Base-by-base conservation (phyloP, 2,113 vertebrate genomes). In the Oncorhynchus mykiss region DNA sequence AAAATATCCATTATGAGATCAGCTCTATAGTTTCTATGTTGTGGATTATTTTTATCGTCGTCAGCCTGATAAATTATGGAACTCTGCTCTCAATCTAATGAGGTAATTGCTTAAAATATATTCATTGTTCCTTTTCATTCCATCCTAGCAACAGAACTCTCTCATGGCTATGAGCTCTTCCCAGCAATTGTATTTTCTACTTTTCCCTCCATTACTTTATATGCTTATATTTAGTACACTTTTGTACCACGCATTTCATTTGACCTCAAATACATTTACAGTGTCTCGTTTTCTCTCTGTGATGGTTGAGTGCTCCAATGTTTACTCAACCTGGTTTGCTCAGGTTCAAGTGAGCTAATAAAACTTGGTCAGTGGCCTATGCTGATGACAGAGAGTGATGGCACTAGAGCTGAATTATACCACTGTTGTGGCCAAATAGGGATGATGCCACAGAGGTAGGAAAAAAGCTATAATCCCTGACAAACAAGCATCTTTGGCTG, bases 1-100 rank as follows among this genome's bases (percentile, higher is more conserved):
- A 92, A 91, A 92, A 93, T 92, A 92, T 88, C 88, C 90, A 91
- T 92, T 91, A 92, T 91, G 88, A 91, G 83, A 92, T 93, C 90
- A 86, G 86, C 88, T 88, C 88, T 93, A 92, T 89, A 89, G 84
- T 90, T 93, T 90, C 89, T 90, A 83, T 90, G 87, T 91, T 92
- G 87, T 92, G 89, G 88, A 92, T 92, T 93, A 91, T 88, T 92
- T 91, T 91, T 92, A 92, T 93, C 91, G 1, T 92, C 77, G 73
- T 84, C 84, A 87, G 87, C 87, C 90, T 78, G 87, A 88, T 90
- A 91, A 92, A 92, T 92, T 90, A 92, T 89, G 83, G 84, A 90
- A 86, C 86, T 90, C 83, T 83, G 84, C 83, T 87, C 89, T 89
- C 88, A 81, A 85, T 85, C 84, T 87, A 85, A 84, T 84, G 86